These are phyloP conservation scores for Aegypius monachus DNA, from an alignment of 2,113 vertebrate genomes.

Conservation along the genomic window DNA sequence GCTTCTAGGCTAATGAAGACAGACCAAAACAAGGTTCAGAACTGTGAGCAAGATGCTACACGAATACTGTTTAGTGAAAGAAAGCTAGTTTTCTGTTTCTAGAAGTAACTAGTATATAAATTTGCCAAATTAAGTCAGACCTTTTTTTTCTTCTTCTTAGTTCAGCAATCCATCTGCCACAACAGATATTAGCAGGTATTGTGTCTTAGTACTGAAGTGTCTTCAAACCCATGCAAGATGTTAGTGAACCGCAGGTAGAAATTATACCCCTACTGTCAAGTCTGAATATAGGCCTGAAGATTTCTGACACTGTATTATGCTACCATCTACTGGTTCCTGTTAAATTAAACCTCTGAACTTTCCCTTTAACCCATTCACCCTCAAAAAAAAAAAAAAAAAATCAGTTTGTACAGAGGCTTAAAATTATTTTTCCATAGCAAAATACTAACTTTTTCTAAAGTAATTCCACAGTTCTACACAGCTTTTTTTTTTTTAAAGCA, in stretches of 20 bases:
- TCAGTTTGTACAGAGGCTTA: neutral
- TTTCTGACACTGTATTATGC: constrained; percentile 24
- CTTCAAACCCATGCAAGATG: neutral
- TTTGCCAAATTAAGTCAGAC: neutral
- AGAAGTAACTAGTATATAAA: neutral
- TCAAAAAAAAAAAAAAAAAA: neutral
- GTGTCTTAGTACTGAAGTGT: neutral
- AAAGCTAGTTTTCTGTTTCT: neutral
- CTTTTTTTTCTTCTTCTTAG: neutral
- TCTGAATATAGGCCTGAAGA: neutral
- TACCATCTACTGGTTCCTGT: constrained; percentile 25
- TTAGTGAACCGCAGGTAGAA: neutral
- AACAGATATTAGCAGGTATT: neutral
- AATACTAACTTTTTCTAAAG: neutral
- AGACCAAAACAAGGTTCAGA: neutral
- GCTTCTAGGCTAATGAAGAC: neutral
- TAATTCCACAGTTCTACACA: neutral
- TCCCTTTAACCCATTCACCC: neutral
- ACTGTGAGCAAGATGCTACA: neutral
- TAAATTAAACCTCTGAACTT: neutral
- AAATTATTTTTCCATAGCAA: neutral
- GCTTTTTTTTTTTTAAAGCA: neutral
- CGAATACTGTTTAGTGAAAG: neutral
- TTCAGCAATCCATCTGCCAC: neutral
- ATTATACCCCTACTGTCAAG: neutral